A percentile compares a stretch with the other conserved stretches of the same genome.
phyloP scores from a whole-genome alignment of 2,797 vertebrate species.

The Sylvilagus floridanus region DNA sequence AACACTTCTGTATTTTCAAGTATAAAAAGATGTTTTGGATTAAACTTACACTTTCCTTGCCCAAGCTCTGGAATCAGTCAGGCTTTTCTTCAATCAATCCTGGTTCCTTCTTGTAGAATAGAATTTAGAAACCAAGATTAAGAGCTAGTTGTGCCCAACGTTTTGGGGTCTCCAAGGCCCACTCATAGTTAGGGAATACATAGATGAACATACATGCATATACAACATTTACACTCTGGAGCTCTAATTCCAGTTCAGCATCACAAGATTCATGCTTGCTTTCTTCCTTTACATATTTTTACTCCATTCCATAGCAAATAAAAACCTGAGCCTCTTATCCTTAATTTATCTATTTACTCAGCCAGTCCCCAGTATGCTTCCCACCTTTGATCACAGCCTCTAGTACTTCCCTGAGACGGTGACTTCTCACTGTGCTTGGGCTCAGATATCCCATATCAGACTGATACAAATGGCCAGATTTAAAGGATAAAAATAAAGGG shows the following conservation, averaged over 20 bases:
- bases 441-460: neutral
- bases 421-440: neutral
- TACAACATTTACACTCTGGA: neutral
- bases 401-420: neutral
- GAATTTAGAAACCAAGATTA: constrained; percentile 10
- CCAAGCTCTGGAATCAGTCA: neutral
- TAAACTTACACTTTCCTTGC: neutral
- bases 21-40: constrained; percentile 23
- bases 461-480: neutral
- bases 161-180: neutral
- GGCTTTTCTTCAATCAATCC: neutral
- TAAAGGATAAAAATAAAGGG: constrained; percentile 15
- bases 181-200: neutral
- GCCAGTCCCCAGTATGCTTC: neutral
- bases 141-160: neutral
- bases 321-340: neutral
- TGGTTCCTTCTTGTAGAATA: neutral
- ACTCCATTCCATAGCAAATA: constrained; percentile 2
- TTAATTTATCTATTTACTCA: neutral
- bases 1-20: neutral
- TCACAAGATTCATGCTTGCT: neutral
- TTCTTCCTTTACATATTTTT: constrained; percentile 18
- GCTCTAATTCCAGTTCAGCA: neutral
- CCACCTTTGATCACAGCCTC: neutral
- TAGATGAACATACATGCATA: neutral